These are phyloP conservation scores for Sialia sialis DNA, from an alignment of 2,113 vertebrate genomes.

Conservation along the genomic window DNA sequence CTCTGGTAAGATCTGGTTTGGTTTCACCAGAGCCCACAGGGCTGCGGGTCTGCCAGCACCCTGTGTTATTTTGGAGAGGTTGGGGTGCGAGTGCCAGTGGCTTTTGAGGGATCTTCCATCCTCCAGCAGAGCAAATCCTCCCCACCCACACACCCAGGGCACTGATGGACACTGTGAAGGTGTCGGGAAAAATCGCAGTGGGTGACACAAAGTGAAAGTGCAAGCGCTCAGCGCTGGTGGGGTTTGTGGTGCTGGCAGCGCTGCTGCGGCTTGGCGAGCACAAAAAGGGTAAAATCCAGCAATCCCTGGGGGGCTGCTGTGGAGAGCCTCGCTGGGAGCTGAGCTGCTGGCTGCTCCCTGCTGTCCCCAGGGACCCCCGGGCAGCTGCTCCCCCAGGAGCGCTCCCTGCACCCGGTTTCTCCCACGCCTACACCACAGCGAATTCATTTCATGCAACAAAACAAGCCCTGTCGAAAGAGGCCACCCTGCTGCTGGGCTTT, in stretches of 20 bases:
- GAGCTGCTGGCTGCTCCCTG: not conserved
- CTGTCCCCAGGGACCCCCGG: not conserved
- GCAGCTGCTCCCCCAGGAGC: fast-evolving
- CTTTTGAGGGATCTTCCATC: not conserved
- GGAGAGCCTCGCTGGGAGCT: not conserved
- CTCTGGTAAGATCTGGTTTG: not conserved
- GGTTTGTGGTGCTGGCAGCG: not conserved
- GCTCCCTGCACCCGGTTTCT: not conserved
- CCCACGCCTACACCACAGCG: not conserved
- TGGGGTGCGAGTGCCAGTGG: not conserved
- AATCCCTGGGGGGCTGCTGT: not conserved
- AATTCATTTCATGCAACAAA: not conserved
- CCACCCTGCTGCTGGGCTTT: not conserved
- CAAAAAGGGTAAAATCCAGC: not conserved
- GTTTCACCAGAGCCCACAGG: fast-evolving
- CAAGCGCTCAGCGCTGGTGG: fast-evolving
- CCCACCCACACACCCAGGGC: not conserved
- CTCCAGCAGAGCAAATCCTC: not conserved
- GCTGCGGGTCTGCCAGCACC: not conserved
- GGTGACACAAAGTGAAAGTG: slow-evolving; percentile 17
- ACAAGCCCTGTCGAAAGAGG: slow-evolving; percentile 20
- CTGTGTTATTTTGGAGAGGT: fast-evolving
- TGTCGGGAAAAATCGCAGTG: not conserved
- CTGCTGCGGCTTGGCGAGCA: not conserved
- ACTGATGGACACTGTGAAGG: fast-evolving